phyloP scores from a whole-genome alignment of 2,888 invertebrate genomes.

The Drosophila stalkeri region DNA sequence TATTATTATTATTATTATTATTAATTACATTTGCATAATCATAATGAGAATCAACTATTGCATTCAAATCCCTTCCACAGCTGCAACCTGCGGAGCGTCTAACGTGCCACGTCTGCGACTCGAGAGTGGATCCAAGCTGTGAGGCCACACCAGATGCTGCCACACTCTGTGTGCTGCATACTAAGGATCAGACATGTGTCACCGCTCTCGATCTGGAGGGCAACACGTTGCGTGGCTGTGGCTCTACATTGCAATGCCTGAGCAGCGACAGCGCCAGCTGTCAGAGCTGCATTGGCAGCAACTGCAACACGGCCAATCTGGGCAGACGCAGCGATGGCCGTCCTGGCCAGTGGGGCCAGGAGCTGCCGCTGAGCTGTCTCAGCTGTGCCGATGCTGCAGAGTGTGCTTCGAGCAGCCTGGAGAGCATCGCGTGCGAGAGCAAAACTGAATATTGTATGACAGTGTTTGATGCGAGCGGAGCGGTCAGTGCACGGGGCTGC shows the following conservation, averaged over 20 bases:
- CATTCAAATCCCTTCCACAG: slow-evolving; percentile 38
- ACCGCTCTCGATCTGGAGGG: slow-evolving; percentile 57
- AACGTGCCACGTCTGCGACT: slow-evolving; percentile 76
- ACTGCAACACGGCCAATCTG: slow-evolving; percentile 76
- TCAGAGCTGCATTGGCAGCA: slow-evolving; percentile 56
- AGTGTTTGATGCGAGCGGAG: slow-evolving; percentile 65
- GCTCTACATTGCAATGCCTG: slow-evolving; percentile 60
- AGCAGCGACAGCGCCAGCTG: slow-evolving; percentile 50
- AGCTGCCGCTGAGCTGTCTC: slow-evolving; percentile 74
- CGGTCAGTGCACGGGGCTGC: slow-evolving; percentile 74
- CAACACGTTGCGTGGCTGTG: slow-evolving; percentile 78
- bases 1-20: too few relatives aligned
- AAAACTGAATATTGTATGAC: slow-evolving; percentile 77
- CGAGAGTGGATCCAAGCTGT: slow-evolving; percentile 58
- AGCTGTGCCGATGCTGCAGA: slow-evolving; percentile 57
- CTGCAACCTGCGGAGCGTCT: slow-evolving; percentile 76
- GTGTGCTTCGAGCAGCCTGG: slow-evolving; percentile 33
- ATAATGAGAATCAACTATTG: background rate
- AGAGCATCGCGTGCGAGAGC: slow-evolving; percentile 25
- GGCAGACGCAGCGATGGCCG: slow-evolving; percentile 69
- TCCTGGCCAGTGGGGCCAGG: slow-evolving; percentile 80
- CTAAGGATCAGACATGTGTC: slow-evolving; percentile 65
- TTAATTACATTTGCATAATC: background rate
- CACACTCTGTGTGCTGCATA: slow-evolving; percentile 64
- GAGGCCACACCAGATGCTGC: slow-evolving; percentile 54